A percentile compares a stretch with the other conserved stretches of the same genome.
Conservation (phyloP, 2,113 vertebrate species). For the Prolemur simus region DNA sequence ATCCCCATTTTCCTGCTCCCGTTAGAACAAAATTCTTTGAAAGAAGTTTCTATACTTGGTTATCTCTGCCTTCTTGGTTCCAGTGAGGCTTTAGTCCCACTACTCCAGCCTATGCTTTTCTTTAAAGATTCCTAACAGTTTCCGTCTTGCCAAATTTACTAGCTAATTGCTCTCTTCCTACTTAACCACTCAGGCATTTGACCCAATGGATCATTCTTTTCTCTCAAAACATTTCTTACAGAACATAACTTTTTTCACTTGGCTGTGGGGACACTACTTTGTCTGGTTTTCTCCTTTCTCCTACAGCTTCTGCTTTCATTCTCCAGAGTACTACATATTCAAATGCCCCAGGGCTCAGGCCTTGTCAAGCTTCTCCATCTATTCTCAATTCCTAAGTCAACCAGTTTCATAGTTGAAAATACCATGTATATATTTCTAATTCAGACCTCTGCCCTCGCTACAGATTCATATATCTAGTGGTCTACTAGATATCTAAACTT, state of each 20-base stretch:
- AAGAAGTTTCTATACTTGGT: background rate
- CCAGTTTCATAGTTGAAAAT: background rate
- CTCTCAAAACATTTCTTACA: background rate
- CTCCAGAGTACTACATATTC: background rate
- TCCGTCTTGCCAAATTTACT: background rate
- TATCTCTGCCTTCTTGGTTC: background rate
- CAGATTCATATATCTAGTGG: background rate
- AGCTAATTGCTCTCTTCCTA: background rate
- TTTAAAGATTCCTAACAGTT: background rate
- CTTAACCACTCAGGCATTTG: background rate
- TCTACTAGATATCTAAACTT: background rate
- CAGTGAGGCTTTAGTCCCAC: background rate
- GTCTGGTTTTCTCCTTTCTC: background rate
- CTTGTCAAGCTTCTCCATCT: background rate
- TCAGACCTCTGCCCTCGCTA: background rate
- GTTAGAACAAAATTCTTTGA: background rate
- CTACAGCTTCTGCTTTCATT: background rate
- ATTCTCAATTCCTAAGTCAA: background rate
- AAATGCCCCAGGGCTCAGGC: too few species aligned
- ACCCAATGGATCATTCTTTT: background rate
- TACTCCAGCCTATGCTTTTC: background rate
- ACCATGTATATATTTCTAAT: background rate
- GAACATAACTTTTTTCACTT: background rate
- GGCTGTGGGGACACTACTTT: background rate
- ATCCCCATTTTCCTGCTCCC: background rate